Percentiles rank a stretch among this genome's conserved stretches.
Conservation (phyloP, 2,797 vertebrate species). For the Taeniopygia guttata region DNA sequence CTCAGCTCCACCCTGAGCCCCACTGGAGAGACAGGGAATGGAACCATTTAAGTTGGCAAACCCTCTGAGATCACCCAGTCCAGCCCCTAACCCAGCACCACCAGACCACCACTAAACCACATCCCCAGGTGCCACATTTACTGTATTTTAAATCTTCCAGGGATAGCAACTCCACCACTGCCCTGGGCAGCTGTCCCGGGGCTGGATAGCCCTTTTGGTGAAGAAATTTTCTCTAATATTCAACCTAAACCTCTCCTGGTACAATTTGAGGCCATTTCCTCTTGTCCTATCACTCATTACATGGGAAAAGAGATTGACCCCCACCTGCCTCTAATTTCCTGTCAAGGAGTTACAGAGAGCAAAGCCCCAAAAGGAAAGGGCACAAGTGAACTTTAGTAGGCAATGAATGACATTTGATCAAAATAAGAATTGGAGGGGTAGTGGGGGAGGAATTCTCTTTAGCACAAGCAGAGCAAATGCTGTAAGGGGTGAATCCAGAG, state of each 20-base stretch:
- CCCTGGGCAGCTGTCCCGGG: background rate
- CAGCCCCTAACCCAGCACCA: background rate
- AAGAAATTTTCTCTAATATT: background rate
- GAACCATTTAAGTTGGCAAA: background rate
- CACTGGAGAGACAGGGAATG: accelerated
- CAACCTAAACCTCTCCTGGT: background rate
- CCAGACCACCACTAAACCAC: background rate
- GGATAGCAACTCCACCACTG: background rate
- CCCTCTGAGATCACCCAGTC: background rate
- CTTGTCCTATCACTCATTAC: background rate
- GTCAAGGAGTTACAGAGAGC: background rate
- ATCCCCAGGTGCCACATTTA: background rate
- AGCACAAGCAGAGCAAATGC: background rate
- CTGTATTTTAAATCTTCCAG: background rate
- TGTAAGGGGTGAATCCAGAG: accelerated
- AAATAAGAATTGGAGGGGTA: background rate
- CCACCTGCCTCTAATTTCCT: background rate
- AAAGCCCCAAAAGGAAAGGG: background rate
- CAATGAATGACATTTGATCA: background rate
- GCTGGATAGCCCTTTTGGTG: background rate
- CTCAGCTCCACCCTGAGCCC: background rate
- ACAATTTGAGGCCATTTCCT: background rate
- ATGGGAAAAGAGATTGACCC: background rate
- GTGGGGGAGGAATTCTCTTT: background rate
- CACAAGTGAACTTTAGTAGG: accelerated